Evolutionary conservation across 2,113 vertebrate species (phyloP), one percentile per base, ranked within the genome.

Genomic region (Panthera leo): DNA sequence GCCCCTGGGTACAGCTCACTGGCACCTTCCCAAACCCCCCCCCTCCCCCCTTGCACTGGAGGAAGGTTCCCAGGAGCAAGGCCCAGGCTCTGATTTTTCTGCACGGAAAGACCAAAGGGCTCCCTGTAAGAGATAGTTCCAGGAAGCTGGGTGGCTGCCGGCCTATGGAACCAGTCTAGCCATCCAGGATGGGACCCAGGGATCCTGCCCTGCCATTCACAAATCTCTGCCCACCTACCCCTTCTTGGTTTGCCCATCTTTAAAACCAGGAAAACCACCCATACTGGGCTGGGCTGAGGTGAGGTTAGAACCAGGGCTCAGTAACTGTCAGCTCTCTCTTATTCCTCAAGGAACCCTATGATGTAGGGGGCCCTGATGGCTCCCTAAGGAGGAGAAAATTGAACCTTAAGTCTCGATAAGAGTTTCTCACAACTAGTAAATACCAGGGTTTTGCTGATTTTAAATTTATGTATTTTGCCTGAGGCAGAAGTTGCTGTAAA

Each of bases 361-460:
- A 45, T n/a, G 45, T 10, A 58, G 53, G 39, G 91, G 91, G 15
- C n/a, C 80, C 73, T 34, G 65, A 23, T 48, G 51, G 14, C 51
- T 82, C 58, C 31, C 10, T 10, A 34, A 53, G 58, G 63, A 70
- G 14, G 51, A 85, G 61, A 95, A 70, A 39, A 51, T 10, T 12
- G 79, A 82, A 84, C 55, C 71, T 91, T 80, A 67, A 75, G 89
- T 10, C 89, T 85, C 48, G 51, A 45, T 96, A 63, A 73, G 16
- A 86, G 31, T 76, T 83, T 78, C 63, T 78, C 85, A 25, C 68
- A 68, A 55, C 75, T 34, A 63, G 83, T 91, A 85, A 97, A 98
- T 96, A 71, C 78, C 84, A 86, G 31, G 27, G 68, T 80, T 95
- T 89, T 73, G 15, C 85, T 53, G 55, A 71, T 84, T 84, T 78